A percentile compares a stretch with the other conserved stretches of the same genome.
These are phyloP conservation scores for Lepidurus apus DNA, from an alignment of 1,140 invertebrate species.

Conservation along the genomic window DNA sequence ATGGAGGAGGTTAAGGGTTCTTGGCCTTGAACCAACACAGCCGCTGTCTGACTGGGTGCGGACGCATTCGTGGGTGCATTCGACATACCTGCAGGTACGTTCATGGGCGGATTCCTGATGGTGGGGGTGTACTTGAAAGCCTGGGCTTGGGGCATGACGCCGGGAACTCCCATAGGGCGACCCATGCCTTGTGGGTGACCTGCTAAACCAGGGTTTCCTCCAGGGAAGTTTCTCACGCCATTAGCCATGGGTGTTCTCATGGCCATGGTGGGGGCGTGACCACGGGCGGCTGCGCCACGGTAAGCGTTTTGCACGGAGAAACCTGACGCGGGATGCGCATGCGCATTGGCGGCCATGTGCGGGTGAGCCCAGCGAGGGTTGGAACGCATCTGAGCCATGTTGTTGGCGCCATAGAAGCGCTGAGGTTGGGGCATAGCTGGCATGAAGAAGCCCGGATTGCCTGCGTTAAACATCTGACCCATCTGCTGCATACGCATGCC, in stretches of 20 bases:
- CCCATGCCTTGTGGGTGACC: constrained; percentile 1
- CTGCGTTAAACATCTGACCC: constrained; percentile 66
- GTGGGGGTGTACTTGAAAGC: constrained; percentile 72
- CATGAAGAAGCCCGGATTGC: constrained; percentile 80
- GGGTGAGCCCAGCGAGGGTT: constrained; percentile 78
- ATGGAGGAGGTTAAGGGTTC: constrained; percentile 91
- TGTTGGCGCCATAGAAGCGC: constrained; percentile 77
- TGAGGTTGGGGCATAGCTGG: constrained; percentile 79
- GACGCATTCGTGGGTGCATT: constrained; percentile 37
- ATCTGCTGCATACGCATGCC: constrained; percentile 83
- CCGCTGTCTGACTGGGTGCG: not conserved
- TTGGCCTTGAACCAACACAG: constrained; percentile 62
- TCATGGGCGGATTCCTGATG: constrained; percentile 48
- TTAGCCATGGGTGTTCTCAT: constrained; percentile 37
- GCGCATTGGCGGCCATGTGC: constrained; percentile 34
- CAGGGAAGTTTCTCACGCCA: constrained; percentile 28
- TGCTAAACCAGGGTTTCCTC: constrained; percentile 7
- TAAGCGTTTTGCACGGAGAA: constrained; percentile 32
- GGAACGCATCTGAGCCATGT: constrained; percentile 78
- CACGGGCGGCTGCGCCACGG: constrained; percentile 2
- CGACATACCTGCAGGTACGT: constrained; percentile 36
- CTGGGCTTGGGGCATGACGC: constrained; percentile 39
- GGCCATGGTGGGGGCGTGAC: constrained; percentile 35
- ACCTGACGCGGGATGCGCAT: constrained; percentile 33
- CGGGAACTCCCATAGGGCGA: constrained; percentile 51